These are phyloP conservation scores for Poecile atricapillus DNA, from an alignment of 2,113 vertebrate genomes.

Conservation along the genomic window DNA sequence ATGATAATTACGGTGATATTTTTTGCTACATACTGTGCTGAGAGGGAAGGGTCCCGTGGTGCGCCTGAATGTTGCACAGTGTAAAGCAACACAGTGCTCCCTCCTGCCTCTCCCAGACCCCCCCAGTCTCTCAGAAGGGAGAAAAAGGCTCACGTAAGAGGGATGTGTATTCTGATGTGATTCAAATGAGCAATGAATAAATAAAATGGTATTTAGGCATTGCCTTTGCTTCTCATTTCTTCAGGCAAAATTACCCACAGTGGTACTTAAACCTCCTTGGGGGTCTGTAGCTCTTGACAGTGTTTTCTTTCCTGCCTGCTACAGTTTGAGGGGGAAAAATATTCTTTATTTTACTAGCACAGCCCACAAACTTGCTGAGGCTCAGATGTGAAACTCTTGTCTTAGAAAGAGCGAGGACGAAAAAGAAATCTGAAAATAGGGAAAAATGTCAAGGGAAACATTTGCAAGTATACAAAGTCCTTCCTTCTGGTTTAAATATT, in stretches of 20 bases:
- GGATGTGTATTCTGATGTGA: not conserved
- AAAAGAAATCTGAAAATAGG: not conserved
- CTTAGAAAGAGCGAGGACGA: not conserved
- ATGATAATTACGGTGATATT: not conserved
- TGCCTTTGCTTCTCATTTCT: not conserved
- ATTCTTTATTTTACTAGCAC: not conserved
- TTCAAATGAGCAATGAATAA: not conserved
- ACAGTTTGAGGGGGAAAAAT: not conserved
- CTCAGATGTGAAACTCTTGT: not conserved
- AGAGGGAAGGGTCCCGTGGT: not conserved
- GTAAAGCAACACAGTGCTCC: not conserved
- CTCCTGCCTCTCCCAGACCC: not conserved
- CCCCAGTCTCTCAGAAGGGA: not conserved
- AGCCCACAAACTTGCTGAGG: not conserved
- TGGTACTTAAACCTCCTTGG: not conserved
- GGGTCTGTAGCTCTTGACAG: not conserved
- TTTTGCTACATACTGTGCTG: not conserved
- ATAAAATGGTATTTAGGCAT: not conserved
- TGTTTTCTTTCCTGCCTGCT: slow-evolving; percentile 25
- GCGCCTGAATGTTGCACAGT: not conserved
- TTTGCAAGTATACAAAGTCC: not conserved
- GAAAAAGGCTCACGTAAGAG: not conserved
- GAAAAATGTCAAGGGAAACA: not conserved
- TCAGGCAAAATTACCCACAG: not conserved
- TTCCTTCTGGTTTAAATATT: not conserved